Conservation (phyloP, 1,140 invertebrate genomes). For the Drosophila ambigua region DNA sequence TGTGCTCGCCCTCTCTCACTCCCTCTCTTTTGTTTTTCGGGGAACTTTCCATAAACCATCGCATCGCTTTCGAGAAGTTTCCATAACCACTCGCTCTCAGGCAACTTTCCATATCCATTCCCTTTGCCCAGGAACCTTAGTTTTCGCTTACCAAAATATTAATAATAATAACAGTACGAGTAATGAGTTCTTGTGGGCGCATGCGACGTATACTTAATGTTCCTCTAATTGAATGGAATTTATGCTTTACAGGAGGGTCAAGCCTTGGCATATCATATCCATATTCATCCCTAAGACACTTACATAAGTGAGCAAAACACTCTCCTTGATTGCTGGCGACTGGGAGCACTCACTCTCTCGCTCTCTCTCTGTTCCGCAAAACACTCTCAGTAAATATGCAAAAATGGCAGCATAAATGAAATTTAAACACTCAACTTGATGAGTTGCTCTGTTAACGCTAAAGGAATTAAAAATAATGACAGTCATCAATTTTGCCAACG, state of each 20-base stretch:
- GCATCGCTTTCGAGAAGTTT: no score
- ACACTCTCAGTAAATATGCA: conserved; percentile 45
- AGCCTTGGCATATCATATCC: neutral
- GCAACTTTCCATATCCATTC: conserved; percentile 17
- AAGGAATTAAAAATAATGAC: conserved; percentile 76
- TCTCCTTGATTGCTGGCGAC: conserved; percentile 64
- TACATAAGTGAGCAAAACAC: conserved; percentile 38
- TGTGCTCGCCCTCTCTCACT: no score
- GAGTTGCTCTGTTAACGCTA: conserved; percentile 72
- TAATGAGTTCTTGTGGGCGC: conserved; percentile 22
- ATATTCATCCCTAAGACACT: conserved; percentile 26
- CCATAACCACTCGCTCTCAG: conserved; percentile 6
- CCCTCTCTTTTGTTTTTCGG: no score
- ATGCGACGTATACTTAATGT: conserved; percentile 47
- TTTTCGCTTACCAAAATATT: conserved; percentile 6
- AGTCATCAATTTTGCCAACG: conserved; percentile 61
- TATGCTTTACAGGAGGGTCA: conserved; percentile 40
- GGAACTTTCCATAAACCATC: no score
- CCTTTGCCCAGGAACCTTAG: neutral
- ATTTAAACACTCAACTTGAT: conserved; percentile 79
- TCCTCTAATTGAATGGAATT: conserved; percentile 69
- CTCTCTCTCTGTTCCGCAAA: neutral
- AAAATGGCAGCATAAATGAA: conserved; percentile 61
- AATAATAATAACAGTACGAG: conserved; percentile 47
- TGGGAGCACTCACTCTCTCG: conserved; percentile 8